These are phyloP conservation scores for Muscicapa striata DNA, from an alignment of 2,797 vertebrate genomes.

Conservation along the genomic window DNA sequence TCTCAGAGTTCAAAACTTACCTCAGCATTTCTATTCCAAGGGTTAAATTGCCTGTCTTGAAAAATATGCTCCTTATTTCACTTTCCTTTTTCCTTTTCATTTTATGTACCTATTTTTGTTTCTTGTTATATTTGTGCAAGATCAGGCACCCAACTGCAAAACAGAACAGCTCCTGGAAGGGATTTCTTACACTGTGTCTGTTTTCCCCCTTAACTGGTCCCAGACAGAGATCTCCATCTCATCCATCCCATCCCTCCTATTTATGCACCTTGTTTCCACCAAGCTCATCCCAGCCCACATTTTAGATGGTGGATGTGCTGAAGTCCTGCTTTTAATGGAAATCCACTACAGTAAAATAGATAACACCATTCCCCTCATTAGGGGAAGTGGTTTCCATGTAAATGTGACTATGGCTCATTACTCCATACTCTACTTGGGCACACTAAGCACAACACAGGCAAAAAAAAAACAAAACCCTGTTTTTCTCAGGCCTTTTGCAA, in stretches of 20 bases:
- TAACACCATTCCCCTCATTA: background rate
- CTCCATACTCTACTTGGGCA: background rate
- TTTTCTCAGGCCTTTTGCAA: background rate
- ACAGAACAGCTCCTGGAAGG: background rate
- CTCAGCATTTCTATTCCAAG: background rate
- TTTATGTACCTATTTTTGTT: background rate
- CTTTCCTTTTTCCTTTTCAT: background rate
- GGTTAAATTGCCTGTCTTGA: background rate
- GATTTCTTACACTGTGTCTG: background rate
- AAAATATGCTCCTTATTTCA: background rate
- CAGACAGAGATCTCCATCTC: background rate
- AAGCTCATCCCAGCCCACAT: background rate
- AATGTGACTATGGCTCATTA: background rate
- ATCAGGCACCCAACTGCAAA: background rate
- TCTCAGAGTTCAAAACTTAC: background rate
- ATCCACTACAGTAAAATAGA: background rate
- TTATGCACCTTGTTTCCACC: background rate
- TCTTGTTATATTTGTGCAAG: background rate
- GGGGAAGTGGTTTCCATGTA: background rate
- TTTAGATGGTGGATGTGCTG: background rate
- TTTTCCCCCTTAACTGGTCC: background rate
- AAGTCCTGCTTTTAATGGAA: background rate
- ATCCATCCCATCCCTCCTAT: background rate
- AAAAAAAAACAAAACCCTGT: background rate
- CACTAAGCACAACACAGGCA: background rate